Evolutionary conservation across 2,888 invertebrate species (phyloP), one percentile per base, ranked within the genome.

Genomic region (Ptilodon capucinus): DNA sequence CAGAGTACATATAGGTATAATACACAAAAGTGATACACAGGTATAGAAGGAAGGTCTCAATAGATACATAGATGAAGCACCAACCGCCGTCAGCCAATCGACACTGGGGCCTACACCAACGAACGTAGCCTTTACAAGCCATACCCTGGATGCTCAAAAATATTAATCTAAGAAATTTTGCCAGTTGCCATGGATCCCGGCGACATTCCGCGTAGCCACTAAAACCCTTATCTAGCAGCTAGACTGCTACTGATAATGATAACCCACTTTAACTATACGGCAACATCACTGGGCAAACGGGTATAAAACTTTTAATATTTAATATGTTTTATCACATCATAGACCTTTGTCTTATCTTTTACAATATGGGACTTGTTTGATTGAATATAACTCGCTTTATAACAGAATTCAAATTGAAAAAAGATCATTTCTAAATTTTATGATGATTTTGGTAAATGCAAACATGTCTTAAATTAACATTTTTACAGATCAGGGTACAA

Each of bases 61-160:
- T 74, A 81, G 70, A 87, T 85, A 86, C 71, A 86, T 79, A 84
- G 81, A 86, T 88, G 90, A 90, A 90, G 91, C 91, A 90, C 90
- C 90, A 90, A 90, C 91, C 87, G 84, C 81, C 84, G 79, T 59
- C 82, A 80, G 79, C 74, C 76, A 71, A 71, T 69, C 70, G 78
- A 74, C 74, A 78, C 70, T 74, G 73, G 73, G 65, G 64, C 84
- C 81, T 86, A 85, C 84, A 86, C 86, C 85, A 80, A 79, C 77
- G 70, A 74, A 76, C 73, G 70, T 71, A 81, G 76, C 80, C 69
- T 71, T 64, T 63, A 65, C 63, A 68, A 69, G 62, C 65, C 59
- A 65, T 60, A 51, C 57, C 64, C 54, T 42, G 52, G 58, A 48
- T 44, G 39, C 48, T 50, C 58, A 60, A 62, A 61, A 64, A 68